Conservation (phyloP, 2,888 invertebrate species). For the Ichneumon xanthorius region DNA sequence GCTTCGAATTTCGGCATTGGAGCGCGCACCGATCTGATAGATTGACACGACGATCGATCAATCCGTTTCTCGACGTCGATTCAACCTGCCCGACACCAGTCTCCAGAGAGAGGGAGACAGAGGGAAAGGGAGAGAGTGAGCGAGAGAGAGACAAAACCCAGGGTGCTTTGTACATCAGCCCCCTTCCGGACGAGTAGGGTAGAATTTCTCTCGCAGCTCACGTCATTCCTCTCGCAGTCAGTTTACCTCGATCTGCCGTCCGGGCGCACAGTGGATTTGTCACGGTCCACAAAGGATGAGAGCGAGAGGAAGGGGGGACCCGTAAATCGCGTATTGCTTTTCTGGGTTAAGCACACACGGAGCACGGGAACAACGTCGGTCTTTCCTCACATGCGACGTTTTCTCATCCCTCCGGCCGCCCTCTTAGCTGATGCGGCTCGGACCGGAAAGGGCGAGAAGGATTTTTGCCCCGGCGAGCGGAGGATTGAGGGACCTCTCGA, state of each 20-base stretch:
- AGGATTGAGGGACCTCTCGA: background rate
- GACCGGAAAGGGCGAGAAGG: background rate
- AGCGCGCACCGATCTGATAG: constrained; percentile 9
- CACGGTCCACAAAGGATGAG: constrained; percentile 44
- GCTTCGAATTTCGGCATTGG: background rate
- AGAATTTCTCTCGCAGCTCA: background rate
- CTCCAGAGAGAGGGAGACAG: background rate
- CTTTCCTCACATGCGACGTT: constrained; percentile 18
- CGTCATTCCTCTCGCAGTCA: background rate
- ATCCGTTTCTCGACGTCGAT: constrained; percentile 12
- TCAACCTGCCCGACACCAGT: background rate
- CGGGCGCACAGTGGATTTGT: constrained; percentile 49
- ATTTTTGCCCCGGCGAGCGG: background rate
- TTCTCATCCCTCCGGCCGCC: background rate
- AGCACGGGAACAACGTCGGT: constrained; percentile 22
- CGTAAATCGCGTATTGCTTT: constrained; percentile 70
- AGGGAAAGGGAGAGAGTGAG: background rate
- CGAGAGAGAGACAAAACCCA: background rate
- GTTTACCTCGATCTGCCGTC: constrained; percentile 58
- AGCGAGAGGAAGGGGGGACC: constrained; percentile 37
- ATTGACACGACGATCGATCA: constrained; percentile 33
- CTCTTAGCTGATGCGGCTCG: background rate
- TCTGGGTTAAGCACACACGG: constrained; percentile 70
- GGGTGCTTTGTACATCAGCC: background rate
- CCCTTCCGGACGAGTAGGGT: background rate